Conservation (phyloP, 2,888 invertebrate genomes). For the Tinea semifulvella region DNA sequence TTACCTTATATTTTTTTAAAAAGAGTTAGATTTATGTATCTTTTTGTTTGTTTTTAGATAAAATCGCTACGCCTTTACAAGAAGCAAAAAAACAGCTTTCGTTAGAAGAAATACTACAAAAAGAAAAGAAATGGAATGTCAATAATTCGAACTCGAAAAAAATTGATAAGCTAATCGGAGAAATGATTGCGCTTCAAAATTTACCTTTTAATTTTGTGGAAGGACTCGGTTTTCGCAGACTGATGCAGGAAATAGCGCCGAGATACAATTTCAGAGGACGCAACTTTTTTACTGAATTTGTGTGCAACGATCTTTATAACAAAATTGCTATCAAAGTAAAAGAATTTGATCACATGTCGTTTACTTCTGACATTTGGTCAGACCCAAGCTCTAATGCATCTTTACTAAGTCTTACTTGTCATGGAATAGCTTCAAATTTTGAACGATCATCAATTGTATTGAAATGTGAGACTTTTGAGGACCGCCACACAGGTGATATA, state of each 20-base stretch:
- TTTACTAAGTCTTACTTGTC: slow-evolving; percentile 21
- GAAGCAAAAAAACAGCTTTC: slow-evolving; percentile 18
- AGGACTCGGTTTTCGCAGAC: slow-evolving; percentile 23
- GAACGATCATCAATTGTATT: slow-evolving; percentile 21
- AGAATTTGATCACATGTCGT: slow-evolving; percentile 23
- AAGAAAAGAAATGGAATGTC: slow-evolving; percentile 18
- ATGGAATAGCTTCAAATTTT: slow-evolving; percentile 23
- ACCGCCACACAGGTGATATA: slow-evolving; percentile 24
- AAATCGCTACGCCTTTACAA: neutral
- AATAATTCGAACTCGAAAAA: slow-evolving; percentile 19
- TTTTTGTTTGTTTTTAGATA: slow-evolving; percentile 3
- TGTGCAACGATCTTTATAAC: slow-evolving; percentile 21
- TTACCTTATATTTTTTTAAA: neutral
- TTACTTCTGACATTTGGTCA: slow-evolving; percentile 24
- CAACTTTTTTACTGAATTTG: slow-evolving; percentile 22
- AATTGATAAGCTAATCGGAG: slow-evolving; percentile 22
- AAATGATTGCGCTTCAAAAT: slow-evolving; percentile 26
- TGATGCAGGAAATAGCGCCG: slow-evolving; percentile 23
- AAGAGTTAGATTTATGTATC: neutral
- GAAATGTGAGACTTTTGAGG: slow-evolving; percentile 20
- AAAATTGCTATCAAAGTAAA: slow-evolving; percentile 23
- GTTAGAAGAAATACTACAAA: slow-evolving; percentile 16
- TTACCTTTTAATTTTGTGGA: slow-evolving; percentile 25
- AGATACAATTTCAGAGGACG: slow-evolving; percentile 24
- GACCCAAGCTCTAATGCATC: slow-evolving; percentile 21